Conservation (phyloP, 2,797 vertebrate genomes). For the Phylloscopus collybita region DNA sequence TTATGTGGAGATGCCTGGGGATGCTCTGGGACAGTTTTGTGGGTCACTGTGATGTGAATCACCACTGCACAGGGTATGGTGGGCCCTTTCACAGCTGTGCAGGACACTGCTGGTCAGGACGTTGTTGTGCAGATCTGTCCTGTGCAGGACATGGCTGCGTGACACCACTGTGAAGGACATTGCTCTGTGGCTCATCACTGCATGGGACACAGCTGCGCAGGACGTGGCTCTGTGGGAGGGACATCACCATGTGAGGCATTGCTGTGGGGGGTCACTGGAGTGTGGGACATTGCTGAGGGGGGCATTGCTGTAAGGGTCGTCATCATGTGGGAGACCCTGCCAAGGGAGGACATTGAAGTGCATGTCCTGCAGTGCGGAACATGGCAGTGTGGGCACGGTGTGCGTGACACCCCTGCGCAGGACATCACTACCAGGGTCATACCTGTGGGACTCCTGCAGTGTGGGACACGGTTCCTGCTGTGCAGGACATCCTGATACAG, state of each 20-base stretch:
- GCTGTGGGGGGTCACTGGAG: not conserved
- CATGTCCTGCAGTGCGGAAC: not conserved
- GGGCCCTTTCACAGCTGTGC: not conserved
- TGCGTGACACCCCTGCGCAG: not conserved
- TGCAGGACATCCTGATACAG: not conserved
- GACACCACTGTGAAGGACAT: not conserved
- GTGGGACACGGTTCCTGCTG: not conserved
- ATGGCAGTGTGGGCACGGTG: rapidly evolving
- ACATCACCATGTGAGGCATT: not conserved
- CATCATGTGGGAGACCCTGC: not conserved
- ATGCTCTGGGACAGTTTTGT: not conserved
- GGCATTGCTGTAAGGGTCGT: not conserved
- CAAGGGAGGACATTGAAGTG: rapidly evolving
- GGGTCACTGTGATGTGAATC: not conserved
- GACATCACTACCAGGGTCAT: not conserved
- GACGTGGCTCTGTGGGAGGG: not conserved
- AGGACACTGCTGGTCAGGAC: not conserved
- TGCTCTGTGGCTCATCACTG: not conserved
- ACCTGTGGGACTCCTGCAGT: too few relatives aligned
- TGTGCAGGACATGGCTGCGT: not conserved
- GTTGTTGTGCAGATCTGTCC: rapidly evolving
- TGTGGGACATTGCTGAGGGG: not conserved
- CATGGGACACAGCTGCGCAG: not conserved
- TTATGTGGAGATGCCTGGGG: not conserved
- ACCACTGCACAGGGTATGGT: too few relatives aligned